phyloP scores from a whole-genome alignment of 92 coral and sea anemone species.

The Zoanthus sociatus region DNA sequence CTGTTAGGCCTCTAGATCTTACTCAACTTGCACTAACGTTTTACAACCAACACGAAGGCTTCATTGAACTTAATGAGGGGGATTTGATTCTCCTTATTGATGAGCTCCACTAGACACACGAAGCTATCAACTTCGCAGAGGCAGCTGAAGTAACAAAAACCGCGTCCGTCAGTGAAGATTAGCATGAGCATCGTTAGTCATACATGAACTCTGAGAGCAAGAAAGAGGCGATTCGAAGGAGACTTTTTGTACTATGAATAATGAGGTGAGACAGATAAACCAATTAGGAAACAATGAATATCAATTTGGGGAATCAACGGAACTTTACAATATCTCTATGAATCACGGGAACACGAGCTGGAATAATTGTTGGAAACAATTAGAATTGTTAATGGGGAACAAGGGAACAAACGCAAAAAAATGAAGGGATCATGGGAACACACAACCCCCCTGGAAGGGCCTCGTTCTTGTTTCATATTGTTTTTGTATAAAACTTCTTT shows the following conservation, averaged over 20 bases:
- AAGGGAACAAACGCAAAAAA: too few relatives aligned
- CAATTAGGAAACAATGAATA: slow-evolving; percentile 57
- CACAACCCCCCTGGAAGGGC: too few relatives aligned
- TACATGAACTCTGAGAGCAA: slow-evolving; percentile 61
- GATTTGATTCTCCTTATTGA: slow-evolving; percentile 64
- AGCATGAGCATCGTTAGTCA: slow-evolving; percentile 57
- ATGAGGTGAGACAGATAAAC: slow-evolving; percentile 38
- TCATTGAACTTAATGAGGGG: too few relatives aligned
- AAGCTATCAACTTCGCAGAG: slow-evolving; percentile 66
- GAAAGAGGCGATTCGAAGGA: slow-evolving; percentile 69
- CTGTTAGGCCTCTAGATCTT: slow-evolving; percentile 2
- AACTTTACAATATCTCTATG: too few relatives aligned
- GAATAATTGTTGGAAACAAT: too few relatives aligned
- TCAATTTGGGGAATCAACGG: slow-evolving; percentile 19
- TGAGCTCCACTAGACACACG: slow-evolving; percentile 64
- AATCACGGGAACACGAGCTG: too few relatives aligned
- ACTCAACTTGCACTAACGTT: neutral
- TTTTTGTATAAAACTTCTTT: too few relatives aligned
- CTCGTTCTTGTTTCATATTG: too few relatives aligned
- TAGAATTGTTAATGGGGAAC: too few relatives aligned
- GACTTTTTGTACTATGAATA: slow-evolving; percentile 67
- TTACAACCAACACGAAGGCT: too few relatives aligned
- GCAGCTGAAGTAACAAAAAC: slow-evolving; percentile 64
- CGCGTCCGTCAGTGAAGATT: slow-evolving; percentile 51
- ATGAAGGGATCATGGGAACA: too few relatives aligned